These are phyloP conservation scores for Muscina levida DNA, from an alignment of 2,888 invertebrate species.

Conservation along the genomic window DNA sequence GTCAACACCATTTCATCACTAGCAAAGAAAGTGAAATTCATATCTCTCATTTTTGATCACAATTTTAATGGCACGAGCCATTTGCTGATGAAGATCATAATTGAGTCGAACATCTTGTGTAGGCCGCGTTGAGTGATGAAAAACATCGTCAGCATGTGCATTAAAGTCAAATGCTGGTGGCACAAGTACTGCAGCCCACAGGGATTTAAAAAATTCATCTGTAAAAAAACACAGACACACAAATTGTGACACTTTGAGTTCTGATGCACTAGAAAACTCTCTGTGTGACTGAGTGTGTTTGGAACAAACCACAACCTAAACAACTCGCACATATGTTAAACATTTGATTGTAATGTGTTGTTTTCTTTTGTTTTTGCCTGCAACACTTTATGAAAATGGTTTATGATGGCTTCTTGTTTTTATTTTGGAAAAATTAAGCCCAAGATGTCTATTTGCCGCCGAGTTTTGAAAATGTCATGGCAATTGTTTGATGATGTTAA, in stretches of 20 bases:
- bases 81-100: conserved; percentile 1
- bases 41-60: conserved; percentile 9
- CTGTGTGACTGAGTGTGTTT: background rate
- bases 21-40: conserved; percentile 11
- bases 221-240: conserved; percentile 6
- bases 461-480: conserved; percentile 33
- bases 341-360: background rate
- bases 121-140: background rate
- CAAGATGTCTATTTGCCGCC: background rate
- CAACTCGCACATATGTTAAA: conserved; percentile 24
- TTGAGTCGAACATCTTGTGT: conserved; percentile 26
- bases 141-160: background rate
- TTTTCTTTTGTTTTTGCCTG: background rate
- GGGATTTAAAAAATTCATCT: conserved; percentile 1
- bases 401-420: conserved; percentile 15
- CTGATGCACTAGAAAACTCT: conserved; percentile 1
- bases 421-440: conserved; percentile 16
- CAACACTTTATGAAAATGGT: conserved; percentile 18
- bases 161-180: background rate
- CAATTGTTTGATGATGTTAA: conserved; percentile 26
- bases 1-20: conserved; percentile 3
- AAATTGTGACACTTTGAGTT: background rate
- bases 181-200: conserved; percentile 34
- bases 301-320: conserved; percentile 3
- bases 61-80: conserved; percentile 25